Evolutionary conservation across 2,113 vertebrate genomes (phyloP).

Genomic region (Hemichromis elongatus): DNA sequence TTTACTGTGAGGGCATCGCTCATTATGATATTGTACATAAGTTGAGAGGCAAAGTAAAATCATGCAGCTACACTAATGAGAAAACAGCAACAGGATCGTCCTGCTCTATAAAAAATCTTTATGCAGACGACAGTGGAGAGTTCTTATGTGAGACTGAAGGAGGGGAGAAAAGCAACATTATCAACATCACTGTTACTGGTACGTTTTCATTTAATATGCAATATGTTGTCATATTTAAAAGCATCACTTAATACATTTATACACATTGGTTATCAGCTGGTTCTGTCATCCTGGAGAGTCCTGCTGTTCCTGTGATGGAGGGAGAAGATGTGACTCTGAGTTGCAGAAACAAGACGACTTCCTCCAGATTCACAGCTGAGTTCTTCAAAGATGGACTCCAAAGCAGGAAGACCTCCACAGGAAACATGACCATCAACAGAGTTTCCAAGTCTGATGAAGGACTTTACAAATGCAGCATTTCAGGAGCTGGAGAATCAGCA

Average conservation of each 20-base stretch:
- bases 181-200: not conserved
- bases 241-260: not conserved
- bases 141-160: not conserved
- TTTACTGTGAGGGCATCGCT: not conserved
- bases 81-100: accelerated
- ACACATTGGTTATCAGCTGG: not conserved
- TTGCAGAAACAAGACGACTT: not conserved
- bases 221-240: accelerated
- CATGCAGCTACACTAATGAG: not conserved
- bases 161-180: not conserved
- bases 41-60: accelerated
- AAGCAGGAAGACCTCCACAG: accelerated
- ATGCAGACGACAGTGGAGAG: accelerated
- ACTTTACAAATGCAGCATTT: not conserved
- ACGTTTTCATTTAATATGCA: not conserved
- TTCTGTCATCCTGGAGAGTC: accelerated
- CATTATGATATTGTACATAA: accelerated
- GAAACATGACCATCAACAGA: not conserved
- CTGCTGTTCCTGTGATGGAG: not conserved
- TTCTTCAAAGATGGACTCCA: not conserved
- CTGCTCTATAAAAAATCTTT: accelerated
- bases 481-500: not conserved
- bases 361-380: not conserved
- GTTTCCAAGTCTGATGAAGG: not conserved
- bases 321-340: accelerated